A percentile compares a stretch with the other conserved stretches of the same genome.
Evolutionary conservation across 2,888 invertebrate species (phyloP).

Genomic region (Deroplatys truncata): DNA sequence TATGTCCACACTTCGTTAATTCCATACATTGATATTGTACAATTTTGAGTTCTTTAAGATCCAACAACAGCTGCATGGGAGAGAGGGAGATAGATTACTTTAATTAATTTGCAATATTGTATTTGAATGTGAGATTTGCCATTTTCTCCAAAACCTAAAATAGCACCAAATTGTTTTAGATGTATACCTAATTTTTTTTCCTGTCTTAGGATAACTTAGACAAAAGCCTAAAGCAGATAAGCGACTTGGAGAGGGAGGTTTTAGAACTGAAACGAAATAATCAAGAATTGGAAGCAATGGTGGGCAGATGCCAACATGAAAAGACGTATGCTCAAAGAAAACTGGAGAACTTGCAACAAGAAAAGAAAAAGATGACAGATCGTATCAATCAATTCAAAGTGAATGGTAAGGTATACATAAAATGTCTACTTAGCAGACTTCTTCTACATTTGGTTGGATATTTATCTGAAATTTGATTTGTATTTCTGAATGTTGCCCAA

Average conservation of each 20-base stretch:
- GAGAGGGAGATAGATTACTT: too few species aligned
- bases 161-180: too few species aligned
- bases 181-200: neutral
- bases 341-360: slow-evolving; percentile 51
- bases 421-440: neutral
- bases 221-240: slow-evolving; percentile 46
- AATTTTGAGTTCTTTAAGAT: too few species aligned
- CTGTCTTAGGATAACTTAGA: slow-evolving; percentile 47
- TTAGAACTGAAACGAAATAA: slow-evolving; percentile 44
- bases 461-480: neutral
- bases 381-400: slow-evolving; percentile 56
- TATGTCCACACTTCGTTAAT: too few species aligned
- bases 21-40: too few species aligned
- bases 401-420: slow-evolving; percentile 47
- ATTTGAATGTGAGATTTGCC: too few species aligned
- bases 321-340: slow-evolving; percentile 54
- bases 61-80: too few species aligned
- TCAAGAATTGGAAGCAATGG: slow-evolving; percentile 46
- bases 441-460: neutral
- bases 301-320: slow-evolving; percentile 52
- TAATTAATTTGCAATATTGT: too few species aligned
- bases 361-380: slow-evolving; percentile 55
- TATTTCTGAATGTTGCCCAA: too few species aligned
- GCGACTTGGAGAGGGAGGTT: slow-evolving; percentile 45
- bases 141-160: too few species aligned